A percentile compares a stretch with the other conserved stretches of the same genome.
phyloP scores from a whole-genome alignment of 2,797 vertebrate genomes.

The Enteromius trimaculatus region DNA sequence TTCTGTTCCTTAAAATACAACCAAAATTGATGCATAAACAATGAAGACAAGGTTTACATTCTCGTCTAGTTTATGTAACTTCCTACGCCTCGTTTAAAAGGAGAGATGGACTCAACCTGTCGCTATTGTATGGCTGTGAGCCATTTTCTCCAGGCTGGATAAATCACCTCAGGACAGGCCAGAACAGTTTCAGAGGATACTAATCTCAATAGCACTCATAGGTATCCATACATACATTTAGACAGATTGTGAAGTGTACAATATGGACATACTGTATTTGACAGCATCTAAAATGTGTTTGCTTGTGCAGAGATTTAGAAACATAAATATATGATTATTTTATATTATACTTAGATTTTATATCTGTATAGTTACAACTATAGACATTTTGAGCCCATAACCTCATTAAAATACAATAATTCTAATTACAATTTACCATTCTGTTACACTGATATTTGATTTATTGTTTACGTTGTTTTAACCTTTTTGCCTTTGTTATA shows the following conservation, averaged over 20 bases:
- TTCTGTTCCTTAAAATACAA: conserved; percentile 64
- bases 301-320: neutral
- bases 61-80: neutral
- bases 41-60: conserved; percentile 39
- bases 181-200: neutral
- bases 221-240: neutral
- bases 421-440: neutral
- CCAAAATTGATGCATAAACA: conserved; percentile 62
- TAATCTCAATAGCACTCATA: neutral
- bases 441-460: neutral
- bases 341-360: neutral
- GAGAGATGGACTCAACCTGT: conserved; percentile 19
- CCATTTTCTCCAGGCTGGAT: conserved; percentile 9
- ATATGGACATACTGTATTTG: neutral
- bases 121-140: conserved; percentile 10
- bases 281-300: conserved; percentile 6
- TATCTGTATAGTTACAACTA: neutral
- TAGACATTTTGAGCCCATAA: neutral
- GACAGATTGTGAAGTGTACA: conserved; percentile 1
- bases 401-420: neutral
- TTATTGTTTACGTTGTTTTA: neutral
- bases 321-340: neutral
- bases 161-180: neutral
- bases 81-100: conserved; percentile 15
- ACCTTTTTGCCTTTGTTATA: neutral